These are phyloP conservation scores for Meda fulgida DNA, from an alignment of 2,797 vertebrate genomes.

Conservation along the genomic window DNA sequence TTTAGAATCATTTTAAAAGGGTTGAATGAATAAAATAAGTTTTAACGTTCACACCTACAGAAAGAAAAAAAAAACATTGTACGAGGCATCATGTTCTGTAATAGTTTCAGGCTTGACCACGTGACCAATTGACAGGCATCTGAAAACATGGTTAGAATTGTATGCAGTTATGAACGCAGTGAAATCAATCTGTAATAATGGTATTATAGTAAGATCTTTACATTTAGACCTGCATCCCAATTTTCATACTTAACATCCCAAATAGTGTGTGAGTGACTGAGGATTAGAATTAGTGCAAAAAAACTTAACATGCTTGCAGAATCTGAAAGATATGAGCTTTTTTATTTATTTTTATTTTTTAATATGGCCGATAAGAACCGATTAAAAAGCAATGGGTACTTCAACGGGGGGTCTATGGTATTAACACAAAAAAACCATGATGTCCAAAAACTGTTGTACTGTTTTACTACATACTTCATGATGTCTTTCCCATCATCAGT, in stretches of 20 bases:
- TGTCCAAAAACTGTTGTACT: neutral
- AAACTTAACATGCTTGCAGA: neutral
- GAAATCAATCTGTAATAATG: neutral
- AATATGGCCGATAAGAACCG: too few species aligned
- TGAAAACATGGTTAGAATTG: neutral
- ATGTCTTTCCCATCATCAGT: neutral
- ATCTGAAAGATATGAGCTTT: neutral
- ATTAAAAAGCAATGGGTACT: neutral
- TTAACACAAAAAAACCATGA: neutral
- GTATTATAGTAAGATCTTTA: neutral
- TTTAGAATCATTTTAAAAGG: conserved; percentile 23
- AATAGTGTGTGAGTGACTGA: neutral
- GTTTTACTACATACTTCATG: neutral
- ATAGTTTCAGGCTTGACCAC: neutral
- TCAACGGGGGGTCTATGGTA: neutral
- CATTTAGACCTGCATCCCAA: neutral
- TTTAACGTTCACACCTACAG: conserved; percentile 18
- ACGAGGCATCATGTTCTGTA: neutral
- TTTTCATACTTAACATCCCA: neutral
- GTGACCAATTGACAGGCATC: neutral
- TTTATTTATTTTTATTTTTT: too few species aligned
- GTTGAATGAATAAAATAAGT: conserved; percentile 8
- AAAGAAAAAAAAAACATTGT: neutral
- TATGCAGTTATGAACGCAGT: neutral
- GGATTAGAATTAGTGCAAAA: neutral